Evolutionary conservation across 2,113 vertebrate genomes (phyloP).

Genomic region (Bos taurus): DNA sequence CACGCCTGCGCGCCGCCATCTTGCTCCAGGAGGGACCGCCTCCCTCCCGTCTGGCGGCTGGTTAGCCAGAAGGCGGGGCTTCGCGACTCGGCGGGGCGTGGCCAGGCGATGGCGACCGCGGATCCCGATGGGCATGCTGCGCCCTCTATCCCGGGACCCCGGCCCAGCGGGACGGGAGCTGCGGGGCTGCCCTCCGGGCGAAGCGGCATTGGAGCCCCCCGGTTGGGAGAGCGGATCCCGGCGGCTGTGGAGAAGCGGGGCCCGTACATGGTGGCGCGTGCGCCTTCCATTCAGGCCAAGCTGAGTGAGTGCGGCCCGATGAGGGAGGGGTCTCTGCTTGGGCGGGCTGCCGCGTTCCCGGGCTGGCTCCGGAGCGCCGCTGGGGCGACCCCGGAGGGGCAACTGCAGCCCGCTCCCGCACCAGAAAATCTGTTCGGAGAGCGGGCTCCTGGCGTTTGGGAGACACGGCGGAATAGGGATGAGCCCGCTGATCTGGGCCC

Average conservation of each 20-base stretch:
- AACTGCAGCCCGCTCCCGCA: not conserved
- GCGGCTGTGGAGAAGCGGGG: constrained; percentile 87
- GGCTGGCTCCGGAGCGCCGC: not conserved
- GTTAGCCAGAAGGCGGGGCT: not conserved
- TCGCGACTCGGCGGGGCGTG: not conserved
- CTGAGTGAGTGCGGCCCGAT: constrained; percentile 85
- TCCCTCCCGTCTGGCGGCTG: fast-evolving
- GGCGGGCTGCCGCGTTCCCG: not conserved
- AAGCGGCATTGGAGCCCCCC: not conserved
- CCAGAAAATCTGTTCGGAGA: not conserved
- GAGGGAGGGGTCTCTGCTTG: not conserved
- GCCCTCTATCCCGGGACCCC: not conserved
- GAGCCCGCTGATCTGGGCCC: constrained; percentile 1
- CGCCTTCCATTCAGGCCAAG: constrained; percentile 88
- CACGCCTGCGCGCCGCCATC: not conserved
- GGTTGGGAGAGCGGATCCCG: not conserved
- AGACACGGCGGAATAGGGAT: not conserved
- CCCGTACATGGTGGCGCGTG: constrained; percentile 90
- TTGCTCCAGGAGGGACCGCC: too few relatives aligned
- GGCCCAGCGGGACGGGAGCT: not conserved
- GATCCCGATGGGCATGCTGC: fast-evolving
- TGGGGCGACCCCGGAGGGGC: not conserved
- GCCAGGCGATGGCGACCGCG: constrained; percentile 9
- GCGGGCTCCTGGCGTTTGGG: not conserved
- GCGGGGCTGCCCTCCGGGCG: not conserved